Base-by-base conservation (phyloP, 2,888 invertebrate genomes). In the Cryptocephalus primarius region DNA sequence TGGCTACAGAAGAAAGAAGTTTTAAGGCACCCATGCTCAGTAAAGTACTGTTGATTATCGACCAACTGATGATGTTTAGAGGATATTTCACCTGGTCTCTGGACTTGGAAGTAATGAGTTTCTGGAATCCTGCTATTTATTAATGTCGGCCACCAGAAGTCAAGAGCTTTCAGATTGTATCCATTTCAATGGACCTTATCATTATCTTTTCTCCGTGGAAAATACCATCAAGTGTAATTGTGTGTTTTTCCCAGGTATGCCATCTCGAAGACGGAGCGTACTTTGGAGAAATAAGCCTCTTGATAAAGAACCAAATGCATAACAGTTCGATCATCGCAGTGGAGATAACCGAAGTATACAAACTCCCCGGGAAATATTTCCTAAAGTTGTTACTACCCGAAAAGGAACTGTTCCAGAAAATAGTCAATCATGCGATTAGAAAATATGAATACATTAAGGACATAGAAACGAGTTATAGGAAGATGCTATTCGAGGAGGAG, bases 241-340 rank as follows among this genome's bases (percentile, higher is more conserved):
- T 6, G 22, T 22, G 22, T 6, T 9, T 45, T 44, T 48, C 45
- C 22, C 33, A 48, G 48, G 52, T 60, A 14, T 59, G 59, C 33
- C 62, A 62, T 48, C 43, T 62, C 22, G 74, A 76, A 49, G 81
- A 81, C 55, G 81, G 81, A 6, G 76, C 75, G 0, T 72, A 78
- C 59, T 81, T 81, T 56, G 82, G 82, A 1, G 81, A 79, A 60
- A 71, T 79, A 39, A 75, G 78, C 0, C 62, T 82, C 33, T 58
- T 82, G 32, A 70, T 76, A 57, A 72, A 73, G 40, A 75, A 77
- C 56, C 71, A 73, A 44, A 73, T 22, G 22, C 22, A 22, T 74
- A 47, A 75, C 0, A 76, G 76, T 1, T 77, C 75, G n/a, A 74
- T 79, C 1, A 67, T 80, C 4, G 79, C 81, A 0, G 70, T 79